Base-by-base conservation (phyloP, 2,113 vertebrate genomes). In the Rhea pennata region DNA sequence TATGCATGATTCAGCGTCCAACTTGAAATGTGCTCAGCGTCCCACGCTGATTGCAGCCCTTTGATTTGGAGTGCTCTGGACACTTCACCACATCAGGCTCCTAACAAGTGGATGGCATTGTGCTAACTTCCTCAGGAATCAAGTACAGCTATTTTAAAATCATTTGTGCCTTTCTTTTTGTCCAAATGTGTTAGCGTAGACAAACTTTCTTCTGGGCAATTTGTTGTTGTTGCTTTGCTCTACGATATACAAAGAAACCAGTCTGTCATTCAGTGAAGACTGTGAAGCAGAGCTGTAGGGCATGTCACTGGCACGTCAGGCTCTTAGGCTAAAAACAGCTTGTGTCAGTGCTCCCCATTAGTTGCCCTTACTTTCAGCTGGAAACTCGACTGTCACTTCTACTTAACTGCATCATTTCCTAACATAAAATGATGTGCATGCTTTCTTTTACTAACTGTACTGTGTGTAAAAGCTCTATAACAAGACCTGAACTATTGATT, bases 291-390 rank as follows among this genome's bases (percentile, higher is more conserved):
- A 94, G 88, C 90, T 75, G 56, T 23, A 80, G 94, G 76, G 64
- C 95, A 96, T 95, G 96, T 96, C 97, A 94, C 79, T 93, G 81
- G 77, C 96, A 95, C 88, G 36, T 96, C 91, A 76, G 90, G 86
- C 93, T 94, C 85, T 95, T 90, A 76, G 87, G 84, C 90, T 97
- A 82, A 96, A 93, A 96, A 16, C 90, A 92, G 62, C 83, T 81
- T 77, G 77, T 96, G 91, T 88, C 93, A 91, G 4, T 89, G 87
- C 44, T 94, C 90, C 96, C 92, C 66, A 92, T 97, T 96, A 97
- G 87, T 79, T 3, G 11, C 81, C 73, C 87, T 94, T 84, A 95
- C 96, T 97, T 96, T 96, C 92, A 76, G 84, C 86, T 58, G 46
- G 76, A 91, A 96, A 95, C 54, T 61, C 93, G 87, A 65, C 90